Percentiles rank a stretch among this genome's conserved stretches.
Conservation (phyloP, 1,140 invertebrate genomes). For the Diorhabda sublineata region DNA sequence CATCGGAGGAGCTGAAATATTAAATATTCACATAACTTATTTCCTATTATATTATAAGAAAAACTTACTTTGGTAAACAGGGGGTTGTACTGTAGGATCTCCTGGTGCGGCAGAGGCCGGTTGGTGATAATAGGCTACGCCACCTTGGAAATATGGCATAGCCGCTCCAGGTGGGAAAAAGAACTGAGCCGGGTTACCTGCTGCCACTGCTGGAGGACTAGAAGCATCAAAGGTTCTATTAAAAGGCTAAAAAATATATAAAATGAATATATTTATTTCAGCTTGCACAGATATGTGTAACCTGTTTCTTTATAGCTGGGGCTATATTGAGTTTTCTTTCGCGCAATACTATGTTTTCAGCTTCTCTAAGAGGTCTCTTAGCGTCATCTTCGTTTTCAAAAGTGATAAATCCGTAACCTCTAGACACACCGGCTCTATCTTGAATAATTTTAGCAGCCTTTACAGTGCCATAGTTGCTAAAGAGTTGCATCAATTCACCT, state of each 20-base stretch:
- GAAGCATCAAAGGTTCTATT: constrained; percentile 38
- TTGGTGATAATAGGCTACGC: constrained; percentile 39
- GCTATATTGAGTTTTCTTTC: constrained; percentile 85
- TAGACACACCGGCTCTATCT: constrained; percentile 88
- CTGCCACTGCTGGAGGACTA: constrained; percentile 32
- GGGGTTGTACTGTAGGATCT: constrained; percentile 37
- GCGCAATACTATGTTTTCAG: constrained; percentile 58
- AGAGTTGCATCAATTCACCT: constrained; percentile 75
- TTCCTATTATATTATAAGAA: not conserved
- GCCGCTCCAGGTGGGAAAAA: constrained; percentile 38
- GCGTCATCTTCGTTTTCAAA: constrained; percentile 91
- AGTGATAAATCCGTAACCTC: constrained; percentile 94
- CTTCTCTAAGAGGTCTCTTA: constrained; percentile 65
- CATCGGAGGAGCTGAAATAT: constrained; percentile 38
- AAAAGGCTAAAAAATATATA: constrained; percentile 32
- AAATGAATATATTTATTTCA: not conserved
- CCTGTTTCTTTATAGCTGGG: constrained; percentile 86
- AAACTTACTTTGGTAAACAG: constrained; percentile 43
- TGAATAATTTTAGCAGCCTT: constrained; percentile 92
- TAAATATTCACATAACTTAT: not conserved
- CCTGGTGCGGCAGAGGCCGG: constrained; percentile 31
- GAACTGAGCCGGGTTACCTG: constrained; percentile 37
- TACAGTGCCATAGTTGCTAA: constrained; percentile 84
- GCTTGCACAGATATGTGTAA: constrained; percentile 35
- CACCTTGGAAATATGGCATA: constrained; percentile 39